A percentile compares a stretch with the other conserved stretches of the same genome.
Evolutionary conservation across 2,888 invertebrate genomes (phyloP).

Genomic region (Melanchra persicariae): DNA sequence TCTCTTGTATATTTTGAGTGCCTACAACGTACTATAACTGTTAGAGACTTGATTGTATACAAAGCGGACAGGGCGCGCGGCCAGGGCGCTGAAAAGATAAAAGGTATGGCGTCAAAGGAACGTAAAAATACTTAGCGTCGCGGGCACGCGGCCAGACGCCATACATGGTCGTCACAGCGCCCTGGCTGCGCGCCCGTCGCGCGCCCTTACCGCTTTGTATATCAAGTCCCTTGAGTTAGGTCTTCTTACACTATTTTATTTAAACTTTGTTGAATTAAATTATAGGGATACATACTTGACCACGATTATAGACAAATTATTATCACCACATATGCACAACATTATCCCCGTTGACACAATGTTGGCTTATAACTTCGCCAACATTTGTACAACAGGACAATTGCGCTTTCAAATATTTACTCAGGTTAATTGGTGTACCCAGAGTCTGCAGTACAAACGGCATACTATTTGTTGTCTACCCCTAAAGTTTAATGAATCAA

Average conservation of each 20-base stretch:
- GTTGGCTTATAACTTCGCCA: constrained; percentile 65
- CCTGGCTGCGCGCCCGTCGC: no score
- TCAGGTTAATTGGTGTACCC: constrained; percentile 85
- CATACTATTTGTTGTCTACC: constrained; percentile 77
- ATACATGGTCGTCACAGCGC: no score
- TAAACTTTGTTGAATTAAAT: no score
- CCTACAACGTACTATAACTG: background rate
- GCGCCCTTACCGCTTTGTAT: no score
- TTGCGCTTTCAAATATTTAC: constrained; percentile 80
- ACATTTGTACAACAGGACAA: constrained; percentile 67
- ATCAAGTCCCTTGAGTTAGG: no score
- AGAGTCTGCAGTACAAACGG: constrained; percentile 74
- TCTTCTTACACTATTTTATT: no score
- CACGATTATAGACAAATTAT: background rate
- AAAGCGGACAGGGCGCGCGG: no score
- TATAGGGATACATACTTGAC: background rate
- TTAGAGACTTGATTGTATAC: no score
- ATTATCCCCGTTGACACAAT: constrained; percentile 56
- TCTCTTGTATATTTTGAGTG: background rate
- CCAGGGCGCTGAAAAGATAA: no score
- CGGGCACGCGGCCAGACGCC: no score
- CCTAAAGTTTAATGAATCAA: constrained; percentile 87
- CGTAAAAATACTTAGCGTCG: no score
- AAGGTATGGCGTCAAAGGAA: no score
- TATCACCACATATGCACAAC: constrained; percentile 18